A percentile compares a stretch with the other conserved stretches of the same genome.
These are phyloP conservation scores for Meandrina meandrites DNA, from an alignment of 92 coral and sea anemone species.

Conservation along the genomic window DNA sequence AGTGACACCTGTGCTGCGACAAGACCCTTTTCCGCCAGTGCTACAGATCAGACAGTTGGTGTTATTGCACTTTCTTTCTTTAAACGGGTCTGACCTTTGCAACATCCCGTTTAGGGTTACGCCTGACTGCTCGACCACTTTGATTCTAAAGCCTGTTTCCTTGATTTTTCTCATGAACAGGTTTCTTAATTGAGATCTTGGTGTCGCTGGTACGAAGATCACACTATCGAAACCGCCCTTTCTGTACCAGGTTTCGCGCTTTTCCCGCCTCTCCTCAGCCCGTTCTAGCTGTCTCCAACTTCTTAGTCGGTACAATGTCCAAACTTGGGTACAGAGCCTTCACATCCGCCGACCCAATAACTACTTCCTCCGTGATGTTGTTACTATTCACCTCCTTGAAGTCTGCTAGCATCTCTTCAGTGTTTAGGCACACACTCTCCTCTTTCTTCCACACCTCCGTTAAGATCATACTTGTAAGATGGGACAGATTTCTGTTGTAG, in stretches of 20 bases:
- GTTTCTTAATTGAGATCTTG: constrained; percentile 32
- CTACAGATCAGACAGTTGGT: neutral
- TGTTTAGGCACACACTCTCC: no score
- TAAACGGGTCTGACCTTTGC: constrained; percentile 44
- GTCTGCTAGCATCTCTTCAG: no score
- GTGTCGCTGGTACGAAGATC: constrained; percentile 65
- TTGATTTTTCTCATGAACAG: constrained; percentile 32
- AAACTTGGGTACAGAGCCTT: no score
- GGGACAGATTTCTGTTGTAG: no score
- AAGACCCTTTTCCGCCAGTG: neutral
- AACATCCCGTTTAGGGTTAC: constrained; percentile 14
- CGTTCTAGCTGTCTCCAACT: constrained; percentile 29
- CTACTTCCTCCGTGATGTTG: no score
- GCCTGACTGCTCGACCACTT: constrained; percentile 33
- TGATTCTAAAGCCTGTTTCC: constrained; percentile 10
- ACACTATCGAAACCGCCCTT: constrained; percentile 45
- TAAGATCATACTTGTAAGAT: no score
- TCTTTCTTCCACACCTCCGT: no score
- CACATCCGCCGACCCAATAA: no score
- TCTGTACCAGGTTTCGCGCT: constrained; percentile 43
- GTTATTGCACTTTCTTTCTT: neutral
- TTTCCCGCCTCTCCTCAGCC: constrained; percentile 33
- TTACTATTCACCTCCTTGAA: no score
- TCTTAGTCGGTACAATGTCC: constrained; percentile 27
- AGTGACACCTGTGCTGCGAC: neutral